Evolutionary conservation across 2,888 invertebrate species (phyloP).

Genomic region (Hoplodrina blanda): DNA sequence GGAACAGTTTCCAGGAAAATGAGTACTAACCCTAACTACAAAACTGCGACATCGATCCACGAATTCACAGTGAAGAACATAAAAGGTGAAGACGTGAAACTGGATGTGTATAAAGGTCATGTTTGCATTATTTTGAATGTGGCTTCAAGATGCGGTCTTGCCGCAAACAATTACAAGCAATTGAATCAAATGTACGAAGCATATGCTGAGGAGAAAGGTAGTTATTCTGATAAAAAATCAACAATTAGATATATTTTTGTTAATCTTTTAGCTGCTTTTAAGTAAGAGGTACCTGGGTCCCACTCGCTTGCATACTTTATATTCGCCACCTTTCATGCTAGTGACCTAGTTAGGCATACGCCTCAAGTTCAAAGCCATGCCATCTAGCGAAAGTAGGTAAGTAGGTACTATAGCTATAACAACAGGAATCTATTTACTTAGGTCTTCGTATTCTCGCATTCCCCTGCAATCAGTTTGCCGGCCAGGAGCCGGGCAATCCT

Average conservation of each 20-base stretch:
- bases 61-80: slow-evolving; percentile 95
- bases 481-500: slow-evolving; percentile 92
- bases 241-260: not conserved
- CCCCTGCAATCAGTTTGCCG: slow-evolving; percentile 96
- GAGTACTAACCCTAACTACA: slow-evolving; percentile 89
- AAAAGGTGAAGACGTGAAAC: slow-evolving; percentile 94
- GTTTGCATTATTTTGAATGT: slow-evolving; percentile 97
- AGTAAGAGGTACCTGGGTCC: not conserved
- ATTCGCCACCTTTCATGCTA: too few relatives aligned
- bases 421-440: slow-evolving; percentile 65
- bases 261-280: not conserved
- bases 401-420: too few relatives aligned
- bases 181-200: slow-evolving; percentile 94
- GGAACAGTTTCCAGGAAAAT: slow-evolving; percentile 79
- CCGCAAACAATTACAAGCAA: slow-evolving; percentile 95
- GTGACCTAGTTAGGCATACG: too few relatives aligned
- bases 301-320: not conserved
- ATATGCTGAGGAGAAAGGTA: slow-evolving; percentile 92
- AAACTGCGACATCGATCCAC: slow-evolving; percentile 94
- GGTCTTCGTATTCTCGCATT: slow-evolving; percentile 95
- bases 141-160: slow-evolving; percentile 96
- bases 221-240: slow-evolving; percentile 29
- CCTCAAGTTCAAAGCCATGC: too few relatives aligned
- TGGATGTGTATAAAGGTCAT: slow-evolving; percentile 95
- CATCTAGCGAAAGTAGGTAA: too few relatives aligned